Evolutionary conservation across 2,888 invertebrate species (phyloP).

Genomic region (Cheilosia vulpina): DNA sequence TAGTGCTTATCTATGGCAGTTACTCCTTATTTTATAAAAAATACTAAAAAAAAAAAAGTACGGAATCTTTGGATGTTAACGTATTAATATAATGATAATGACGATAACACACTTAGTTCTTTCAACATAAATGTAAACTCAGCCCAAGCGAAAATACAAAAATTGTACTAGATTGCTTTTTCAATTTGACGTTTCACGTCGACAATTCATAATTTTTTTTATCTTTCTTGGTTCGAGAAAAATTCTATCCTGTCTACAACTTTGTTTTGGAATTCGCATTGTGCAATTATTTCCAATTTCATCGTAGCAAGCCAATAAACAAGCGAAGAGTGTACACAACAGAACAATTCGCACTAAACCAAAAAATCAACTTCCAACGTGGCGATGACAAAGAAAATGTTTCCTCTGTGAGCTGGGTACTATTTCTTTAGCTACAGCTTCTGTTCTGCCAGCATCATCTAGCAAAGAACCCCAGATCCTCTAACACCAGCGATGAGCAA

Average conservation of each 20-base stretch:
- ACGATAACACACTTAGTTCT: background rate
- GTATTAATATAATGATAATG: too few relatives aligned
- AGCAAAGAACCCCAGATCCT: slow-evolving; percentile 19
- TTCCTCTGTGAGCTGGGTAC: too few relatives aligned
- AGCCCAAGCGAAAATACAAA: slow-evolving; percentile 16
- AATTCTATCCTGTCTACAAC: slow-evolving; percentile 5
- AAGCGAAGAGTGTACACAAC: too few relatives aligned
- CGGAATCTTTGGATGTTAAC: too few relatives aligned
- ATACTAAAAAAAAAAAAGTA: too few relatives aligned
- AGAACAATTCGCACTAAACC: background rate
- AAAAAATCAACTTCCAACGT: slow-evolving; percentile 8
- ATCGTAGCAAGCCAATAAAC: background rate
- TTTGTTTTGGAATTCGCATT: background rate
- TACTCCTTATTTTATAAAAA: too few relatives aligned
- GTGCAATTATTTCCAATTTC: background rate
- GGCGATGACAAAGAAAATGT: slow-evolving; percentile 30
- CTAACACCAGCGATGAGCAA: slow-evolving; percentile 21
- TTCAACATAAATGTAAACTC: slow-evolving; percentile 23
- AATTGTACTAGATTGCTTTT: slow-evolving; percentile 46
- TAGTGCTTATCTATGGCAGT: too few relatives aligned
- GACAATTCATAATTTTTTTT: background rate
- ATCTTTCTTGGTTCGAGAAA: background rate
- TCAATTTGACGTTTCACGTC: slow-evolving; percentile 14
- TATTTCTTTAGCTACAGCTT: background rate
- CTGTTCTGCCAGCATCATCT: background rate